Evolutionary conservation across 2,113 vertebrate genomes (phyloP).

Genomic region (Montifringilla adamsi): DNA sequence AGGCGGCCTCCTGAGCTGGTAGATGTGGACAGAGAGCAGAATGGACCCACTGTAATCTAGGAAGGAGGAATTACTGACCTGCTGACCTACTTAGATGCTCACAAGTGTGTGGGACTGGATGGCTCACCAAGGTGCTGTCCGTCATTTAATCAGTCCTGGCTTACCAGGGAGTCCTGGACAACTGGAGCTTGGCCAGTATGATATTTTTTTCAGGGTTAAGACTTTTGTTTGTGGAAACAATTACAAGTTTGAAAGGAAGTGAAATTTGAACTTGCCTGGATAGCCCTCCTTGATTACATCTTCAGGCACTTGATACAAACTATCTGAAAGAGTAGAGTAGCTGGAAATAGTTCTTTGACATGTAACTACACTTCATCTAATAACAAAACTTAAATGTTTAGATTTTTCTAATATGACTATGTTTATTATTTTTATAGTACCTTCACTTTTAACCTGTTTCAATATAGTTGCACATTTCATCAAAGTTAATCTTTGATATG

Average conservation of each 20-base stretch:
- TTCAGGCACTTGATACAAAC: not conserved
- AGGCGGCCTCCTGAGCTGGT: not conserved
- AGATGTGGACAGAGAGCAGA: not conserved
- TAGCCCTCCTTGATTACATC: not conserved
- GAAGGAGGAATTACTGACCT: not conserved
- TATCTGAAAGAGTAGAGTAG: not conserved
- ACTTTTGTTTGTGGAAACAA: not conserved
- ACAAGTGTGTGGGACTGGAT: not conserved
- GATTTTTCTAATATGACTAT: not conserved
- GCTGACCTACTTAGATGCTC: not conserved
- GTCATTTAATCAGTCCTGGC: not conserved
- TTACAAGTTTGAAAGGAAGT: not conserved
- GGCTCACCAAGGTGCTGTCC: not conserved
- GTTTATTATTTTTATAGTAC: not conserved
- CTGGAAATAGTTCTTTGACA: not conserved
- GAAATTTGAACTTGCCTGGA: not conserved
- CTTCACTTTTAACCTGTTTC: not conserved
- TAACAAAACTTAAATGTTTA: not conserved
- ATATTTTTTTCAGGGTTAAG: rapidly evolving
- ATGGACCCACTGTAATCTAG: not conserved
- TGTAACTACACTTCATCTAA: not conserved
- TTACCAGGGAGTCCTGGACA: rapidly evolving
- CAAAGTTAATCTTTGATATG: not conserved
- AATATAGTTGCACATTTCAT: not conserved
- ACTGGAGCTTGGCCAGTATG: not conserved